Conservation (phyloP, 2,888 invertebrate species). For the Tillus elongatus region DNA sequence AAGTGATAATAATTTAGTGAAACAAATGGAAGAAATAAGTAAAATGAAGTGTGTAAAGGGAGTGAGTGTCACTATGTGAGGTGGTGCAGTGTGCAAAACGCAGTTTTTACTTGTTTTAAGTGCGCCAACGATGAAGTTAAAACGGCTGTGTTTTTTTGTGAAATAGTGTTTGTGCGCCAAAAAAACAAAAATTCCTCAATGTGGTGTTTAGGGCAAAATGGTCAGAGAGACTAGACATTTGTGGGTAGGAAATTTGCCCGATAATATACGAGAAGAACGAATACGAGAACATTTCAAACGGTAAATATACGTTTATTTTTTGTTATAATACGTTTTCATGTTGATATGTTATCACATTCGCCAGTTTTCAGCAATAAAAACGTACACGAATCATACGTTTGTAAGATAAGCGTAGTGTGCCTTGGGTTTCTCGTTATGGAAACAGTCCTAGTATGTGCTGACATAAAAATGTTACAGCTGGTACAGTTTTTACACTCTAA, state of each 20-base stretch:
- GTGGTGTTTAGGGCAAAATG: conserved; percentile 96
- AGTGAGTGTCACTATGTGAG: conserved; percentile 17
- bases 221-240: conserved; percentile 99
- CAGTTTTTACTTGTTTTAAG: conserved; percentile 18
- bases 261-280: conserved; percentile 95
- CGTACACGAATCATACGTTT: too few relatives aligned
- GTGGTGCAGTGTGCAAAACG: conserved; percentile 19
- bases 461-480: too few relatives aligned
- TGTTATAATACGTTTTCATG: too few relatives aligned
- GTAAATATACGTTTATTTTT: conserved; percentile 48
- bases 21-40: conserved; percentile 21
- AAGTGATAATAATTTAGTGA: conserved; percentile 25
- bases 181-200: conserved; percentile 69
- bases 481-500: too few relatives aligned
- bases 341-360: too few relatives aligned
- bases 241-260: conserved; percentile 99
- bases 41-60: too few relatives aligned
- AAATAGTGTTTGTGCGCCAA: conserved; percentile 39
- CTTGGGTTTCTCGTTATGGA: too few relatives aligned
- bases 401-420: too few relatives aligned
- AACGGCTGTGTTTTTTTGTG: conserved; percentile 37
- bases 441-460: too few relatives aligned
- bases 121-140: conserved; percentile 32
- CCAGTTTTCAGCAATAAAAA: too few relatives aligned
- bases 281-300: conserved; percentile 97